Evolutionary conservation across 2,113 vertebrate genomes (phyloP), one percentile per base, ranked within the genome.

Genomic region (Salvelinus alpinus): DNA sequence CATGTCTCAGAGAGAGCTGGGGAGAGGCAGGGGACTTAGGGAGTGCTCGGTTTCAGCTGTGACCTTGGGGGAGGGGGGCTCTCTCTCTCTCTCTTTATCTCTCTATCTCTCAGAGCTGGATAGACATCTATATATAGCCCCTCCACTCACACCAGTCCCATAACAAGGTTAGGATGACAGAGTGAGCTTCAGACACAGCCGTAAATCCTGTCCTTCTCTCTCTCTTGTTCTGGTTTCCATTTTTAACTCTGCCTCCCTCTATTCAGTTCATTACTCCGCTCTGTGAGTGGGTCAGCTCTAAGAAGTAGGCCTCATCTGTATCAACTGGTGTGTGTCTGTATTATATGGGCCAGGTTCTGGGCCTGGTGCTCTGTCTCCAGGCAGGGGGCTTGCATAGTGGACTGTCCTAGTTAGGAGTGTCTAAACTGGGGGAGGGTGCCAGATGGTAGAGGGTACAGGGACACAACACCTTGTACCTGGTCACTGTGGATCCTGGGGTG

Each of bases 121-220:
- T 81, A 82, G 73, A 88, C 75, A 54, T 88, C 87, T 90, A 92
- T 90, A 87, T 87, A 86, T 92, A 92, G 87, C 84, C 66, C n/a
- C 47, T 71, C 70, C 74, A 80, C 84, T 86, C 86, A 80, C 78
- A 76, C 76, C 78, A 83, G 88, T 83, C 85, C 87, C 84, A 87
- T 88, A 91, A 92, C 88, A 88, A 89, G 89, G 84, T 83, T 91
- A 85, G 75, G 83, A 84, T 85, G 88, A 92, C 87, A 92, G 80
- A 91, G 86, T 91, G 85, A 79, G 83, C 87, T 62, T 74, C 70
- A 44, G 86, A 81, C 68, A 78, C 68, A 78, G 75, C 80, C 85
- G 85, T 87, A 86, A 85, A 88, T 87, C 78, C 83, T 24, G 70
- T 64, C 73, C 20, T 76, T 29, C 57, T 77, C 79, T 59, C 24